These are phyloP conservation scores for Oscarella lobularis DNA, from an alignment of 37 sponge, comb jelly and placozoan species.

Conservation along the genomic window DNA sequence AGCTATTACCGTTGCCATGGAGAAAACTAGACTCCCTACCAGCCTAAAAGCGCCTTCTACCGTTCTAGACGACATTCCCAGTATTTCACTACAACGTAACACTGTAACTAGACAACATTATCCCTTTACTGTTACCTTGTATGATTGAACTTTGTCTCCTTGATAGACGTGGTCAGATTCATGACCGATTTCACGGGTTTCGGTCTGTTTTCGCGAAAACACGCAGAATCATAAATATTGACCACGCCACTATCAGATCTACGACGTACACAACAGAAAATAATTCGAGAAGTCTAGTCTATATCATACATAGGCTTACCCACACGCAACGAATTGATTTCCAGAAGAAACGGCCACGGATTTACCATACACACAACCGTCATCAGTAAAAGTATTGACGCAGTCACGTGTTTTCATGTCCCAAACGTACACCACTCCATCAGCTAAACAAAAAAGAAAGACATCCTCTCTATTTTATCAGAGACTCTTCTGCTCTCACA, in stretches of 20 bases:
- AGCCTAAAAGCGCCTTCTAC: conserved; percentile 53
- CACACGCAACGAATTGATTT: conserved; percentile 46
- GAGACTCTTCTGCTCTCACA: conserved; percentile 27
- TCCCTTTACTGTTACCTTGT: too few relatives aligned
- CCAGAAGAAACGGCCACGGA: conserved; percentile 43
- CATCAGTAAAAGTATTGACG: conserved; percentile 65
- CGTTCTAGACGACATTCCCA: conserved; percentile 58
- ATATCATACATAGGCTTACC: conserved; percentile 15
- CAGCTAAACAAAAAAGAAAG: conserved; percentile 33
- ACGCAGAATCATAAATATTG: conserved; percentile 46
- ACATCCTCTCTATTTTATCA: background rate
- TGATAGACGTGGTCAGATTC: conserved; percentile 60
- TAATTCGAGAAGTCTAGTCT: background rate
- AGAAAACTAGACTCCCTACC: conserved; percentile 22
- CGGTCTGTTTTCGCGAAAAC: conserved; percentile 23
- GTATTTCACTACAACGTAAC: conserved; percentile 67
- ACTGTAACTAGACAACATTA: too few relatives aligned
- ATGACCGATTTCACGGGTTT: conserved; percentile 58
- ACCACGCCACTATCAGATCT: conserved; percentile 68
- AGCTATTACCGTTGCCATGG: background rate
- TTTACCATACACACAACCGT: conserved; percentile 52
- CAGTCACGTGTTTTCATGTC: conserved; percentile 67
- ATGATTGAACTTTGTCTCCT: conserved; percentile 38
- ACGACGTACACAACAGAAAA: background rate
- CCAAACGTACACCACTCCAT: conserved; percentile 91